Evolutionary conservation across 2,888 invertebrate genomes (phyloP).

Genomic region (Orthosia incerta): DNA sequence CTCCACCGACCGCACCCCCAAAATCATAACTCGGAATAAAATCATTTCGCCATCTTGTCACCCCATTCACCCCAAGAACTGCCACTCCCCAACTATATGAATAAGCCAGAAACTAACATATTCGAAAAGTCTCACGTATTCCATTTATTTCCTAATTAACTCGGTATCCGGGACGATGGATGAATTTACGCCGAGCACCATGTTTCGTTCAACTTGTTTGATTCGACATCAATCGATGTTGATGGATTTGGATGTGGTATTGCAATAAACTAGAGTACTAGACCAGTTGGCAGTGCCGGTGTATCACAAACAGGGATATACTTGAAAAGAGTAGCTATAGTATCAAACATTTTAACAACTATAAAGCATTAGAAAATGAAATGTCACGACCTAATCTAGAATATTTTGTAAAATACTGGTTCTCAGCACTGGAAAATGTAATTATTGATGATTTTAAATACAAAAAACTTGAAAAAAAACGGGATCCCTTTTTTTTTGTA

Average conservation of each 20-base stretch:
- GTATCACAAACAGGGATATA: neutral
- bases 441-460: too few relatives aligned
- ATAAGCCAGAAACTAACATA: conserved; percentile 52
- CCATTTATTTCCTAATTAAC: conserved; percentile 77
- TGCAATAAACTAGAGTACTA: neutral
- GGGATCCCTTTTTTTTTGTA: too few relatives aligned
- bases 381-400: too few relatives aligned
- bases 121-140: conserved; percentile 67
- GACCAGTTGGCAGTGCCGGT: neutral
- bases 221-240: conserved; percentile 46
- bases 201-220: conserved; percentile 65
- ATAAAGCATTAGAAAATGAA: too few relatives aligned
- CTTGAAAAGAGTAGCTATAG: neutral
- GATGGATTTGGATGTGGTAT: conserved; percentile 43
- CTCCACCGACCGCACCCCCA: neutral
- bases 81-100: conserved; percentile 35
- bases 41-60: conserved; percentile 15
- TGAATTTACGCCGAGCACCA: conserved; percentile 56
- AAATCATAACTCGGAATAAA: neutral
- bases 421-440: too few relatives aligned
- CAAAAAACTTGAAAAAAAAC: too few relatives aligned
- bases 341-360: too few relatives aligned
- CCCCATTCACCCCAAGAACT: conserved; percentile 2
- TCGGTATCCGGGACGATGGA: conserved; percentile 61
- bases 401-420: too few relatives aligned